These are phyloP conservation scores for Onychorhynchus coronatus DNA, from an alignment of 2,113 vertebrate species.

Conservation along the genomic window DNA sequence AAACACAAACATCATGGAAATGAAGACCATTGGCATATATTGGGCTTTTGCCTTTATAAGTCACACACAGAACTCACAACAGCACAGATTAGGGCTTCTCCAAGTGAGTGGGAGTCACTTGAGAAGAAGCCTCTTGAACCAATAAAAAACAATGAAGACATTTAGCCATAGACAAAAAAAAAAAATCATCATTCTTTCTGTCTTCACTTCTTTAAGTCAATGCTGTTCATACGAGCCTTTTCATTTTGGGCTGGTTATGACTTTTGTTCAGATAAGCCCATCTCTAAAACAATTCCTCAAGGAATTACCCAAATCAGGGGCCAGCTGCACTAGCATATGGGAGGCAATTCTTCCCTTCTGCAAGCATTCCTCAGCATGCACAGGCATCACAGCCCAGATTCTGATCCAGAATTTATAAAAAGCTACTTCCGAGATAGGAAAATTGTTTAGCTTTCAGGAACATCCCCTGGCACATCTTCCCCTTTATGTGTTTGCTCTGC, in stretches of 20 bases:
- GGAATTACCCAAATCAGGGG: neutral
- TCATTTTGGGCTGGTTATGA: neutral
- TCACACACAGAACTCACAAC: neutral
- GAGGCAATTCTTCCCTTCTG: neutral
- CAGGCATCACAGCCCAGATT: neutral
- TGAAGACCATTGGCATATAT: neutral
- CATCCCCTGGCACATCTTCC: neutral
- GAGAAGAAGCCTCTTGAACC: neutral
- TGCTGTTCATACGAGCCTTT: neutral
- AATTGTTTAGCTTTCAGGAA: neutral
- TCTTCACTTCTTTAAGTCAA: neutral
- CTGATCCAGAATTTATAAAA: neutral
- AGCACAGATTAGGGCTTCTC: neutral
- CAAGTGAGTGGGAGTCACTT: neutral
- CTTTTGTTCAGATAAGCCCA: neutral
- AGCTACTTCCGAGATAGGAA: neutral
- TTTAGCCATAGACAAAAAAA: neutral
- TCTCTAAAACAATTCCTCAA: neutral
- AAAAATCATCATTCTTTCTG: neutral
- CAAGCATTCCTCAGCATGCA: accelerated
- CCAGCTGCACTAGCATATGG: neutral
- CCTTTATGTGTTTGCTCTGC: neutral
- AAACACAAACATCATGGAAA: neutral
- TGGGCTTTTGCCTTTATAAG: neutral
- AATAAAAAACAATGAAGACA: neutral